phyloP scores from a whole-genome alignment of 2,113 vertebrate species.

The Donacobius atricapilla region DNA sequence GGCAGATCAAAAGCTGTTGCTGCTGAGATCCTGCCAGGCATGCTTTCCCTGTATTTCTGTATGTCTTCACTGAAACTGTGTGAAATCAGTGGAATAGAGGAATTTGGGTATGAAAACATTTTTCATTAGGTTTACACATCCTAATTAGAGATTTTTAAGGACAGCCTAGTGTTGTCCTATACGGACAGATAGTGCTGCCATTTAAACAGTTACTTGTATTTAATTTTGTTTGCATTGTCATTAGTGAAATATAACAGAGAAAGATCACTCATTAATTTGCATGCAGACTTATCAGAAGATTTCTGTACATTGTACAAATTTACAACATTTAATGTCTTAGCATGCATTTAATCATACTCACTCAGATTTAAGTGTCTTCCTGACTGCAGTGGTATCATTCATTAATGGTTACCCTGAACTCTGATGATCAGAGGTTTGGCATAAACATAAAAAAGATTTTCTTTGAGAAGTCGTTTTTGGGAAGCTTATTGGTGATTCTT shows the following conservation, averaged over 20 bases:
- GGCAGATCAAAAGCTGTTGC: neutral
- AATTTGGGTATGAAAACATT: neutral
- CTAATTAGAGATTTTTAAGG: neutral
- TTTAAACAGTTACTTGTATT: neutral
- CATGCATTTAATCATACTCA: neutral
- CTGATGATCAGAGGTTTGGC: neutral
- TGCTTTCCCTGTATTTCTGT: neutral
- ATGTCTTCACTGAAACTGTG: neutral
- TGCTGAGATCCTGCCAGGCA: neutral
- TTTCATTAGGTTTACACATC: neutral
- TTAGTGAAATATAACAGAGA: neutral
- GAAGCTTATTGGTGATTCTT: neutral
- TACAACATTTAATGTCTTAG: neutral
- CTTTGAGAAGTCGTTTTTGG: neutral
- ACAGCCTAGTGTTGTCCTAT: no score
- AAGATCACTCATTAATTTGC: neutral
- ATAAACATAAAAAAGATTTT: neutral
- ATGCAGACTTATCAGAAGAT: neutral
- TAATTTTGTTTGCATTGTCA: neutral
- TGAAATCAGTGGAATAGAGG: neutral
- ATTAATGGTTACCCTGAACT: neutral
- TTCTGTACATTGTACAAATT: neutral
- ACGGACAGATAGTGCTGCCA: neutral
- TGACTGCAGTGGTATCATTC: neutral
- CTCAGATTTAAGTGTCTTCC: neutral